Percentiles rank a stretch among this genome's conserved stretches.
phyloP scores from a whole-genome alignment of 2,888 invertebrate genomes.

The Nomada lathburiana region DNA sequence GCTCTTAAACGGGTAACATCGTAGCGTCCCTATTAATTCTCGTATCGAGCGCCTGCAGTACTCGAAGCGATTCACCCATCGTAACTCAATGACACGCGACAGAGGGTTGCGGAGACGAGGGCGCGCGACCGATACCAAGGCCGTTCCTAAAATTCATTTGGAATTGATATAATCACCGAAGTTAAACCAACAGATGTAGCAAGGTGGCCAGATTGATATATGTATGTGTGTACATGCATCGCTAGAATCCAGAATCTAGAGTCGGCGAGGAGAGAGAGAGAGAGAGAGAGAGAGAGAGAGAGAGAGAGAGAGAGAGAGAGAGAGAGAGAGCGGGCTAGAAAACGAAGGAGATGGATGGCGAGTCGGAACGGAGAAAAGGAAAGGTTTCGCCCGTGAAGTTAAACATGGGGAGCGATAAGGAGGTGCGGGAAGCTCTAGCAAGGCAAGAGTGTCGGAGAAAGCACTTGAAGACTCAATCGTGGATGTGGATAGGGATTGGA shows the following conservation, averaged over 20 bases:
- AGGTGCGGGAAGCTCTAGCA: conserved; percentile 40
- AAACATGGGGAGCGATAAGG: conserved; percentile 43
- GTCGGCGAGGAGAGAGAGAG: not conserved
- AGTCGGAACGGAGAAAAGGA: not conserved
- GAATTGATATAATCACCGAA: conserved; percentile 73
- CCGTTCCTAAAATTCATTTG: conserved; percentile 76
- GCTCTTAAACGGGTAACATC: conserved; percentile 69
- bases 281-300: not conserved
- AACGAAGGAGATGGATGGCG: conserved; percentile 19
- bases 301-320: not conserved
- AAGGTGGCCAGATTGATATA: not conserved
- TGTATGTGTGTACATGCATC: not conserved
- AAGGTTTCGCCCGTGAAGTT: conserved; percentile 16
- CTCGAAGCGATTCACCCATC: conserved; percentile 71
- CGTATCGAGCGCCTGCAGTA: conserved; percentile 72
- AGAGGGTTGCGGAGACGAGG: conserved; percentile 43
- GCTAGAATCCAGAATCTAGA: not conserved
- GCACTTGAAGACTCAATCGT: conserved; percentile 55
- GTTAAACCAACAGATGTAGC: conserved; percentile 60
- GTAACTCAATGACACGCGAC: conserved; percentile 73
- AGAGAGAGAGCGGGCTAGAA: not conserved
- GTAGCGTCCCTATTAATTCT: conserved; percentile 70
- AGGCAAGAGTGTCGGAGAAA: conserved; percentile 23
- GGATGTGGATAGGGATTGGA: conserved; percentile 49
- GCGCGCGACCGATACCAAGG: conserved; percentile 49